Conservation (phyloP, 92 coral and sea anemone genomes). For the Actinernus sp. region DNA sequence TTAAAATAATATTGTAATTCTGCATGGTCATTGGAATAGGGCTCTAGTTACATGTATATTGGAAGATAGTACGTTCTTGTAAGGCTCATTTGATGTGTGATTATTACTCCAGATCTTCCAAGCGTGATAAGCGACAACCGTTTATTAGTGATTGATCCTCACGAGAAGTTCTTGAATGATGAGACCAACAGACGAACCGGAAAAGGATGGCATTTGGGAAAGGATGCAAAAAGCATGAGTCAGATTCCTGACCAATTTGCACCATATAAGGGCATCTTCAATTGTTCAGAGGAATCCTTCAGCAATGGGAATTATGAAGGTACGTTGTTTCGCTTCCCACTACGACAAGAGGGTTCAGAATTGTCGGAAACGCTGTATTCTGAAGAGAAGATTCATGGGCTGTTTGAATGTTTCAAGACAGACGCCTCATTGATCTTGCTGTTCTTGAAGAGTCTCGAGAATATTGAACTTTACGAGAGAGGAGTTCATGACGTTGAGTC, state of each 20-base stretch:
- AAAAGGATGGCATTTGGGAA: constrained; percentile 36
- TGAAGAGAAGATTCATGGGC: constrained; percentile 48
- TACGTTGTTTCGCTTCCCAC: constrained; percentile 85
- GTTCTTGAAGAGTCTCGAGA: constrained; percentile 69
- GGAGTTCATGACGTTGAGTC: constrained; percentile 9
- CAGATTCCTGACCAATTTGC: constrained; percentile 70
- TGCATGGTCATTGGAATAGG: too few species aligned
- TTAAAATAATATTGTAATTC: too few species aligned
- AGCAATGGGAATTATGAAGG: constrained; percentile 50
- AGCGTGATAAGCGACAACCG: constrained; percentile 76
- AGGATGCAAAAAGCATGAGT: constrained; percentile 1
- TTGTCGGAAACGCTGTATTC: constrained; percentile 73
- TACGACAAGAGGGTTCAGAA: constrained; percentile 63
- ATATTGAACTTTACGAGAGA: constrained; percentile 62
- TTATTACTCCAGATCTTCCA: constrained; percentile 77
- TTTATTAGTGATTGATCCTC: constrained; percentile 87
- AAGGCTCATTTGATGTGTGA: too few species aligned
- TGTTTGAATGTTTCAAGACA: constrained; percentile 63
- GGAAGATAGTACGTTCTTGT: too few species aligned
- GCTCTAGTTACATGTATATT: too few species aligned
- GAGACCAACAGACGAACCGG: constrained; percentile 62
- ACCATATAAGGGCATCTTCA: constrained; percentile 72
- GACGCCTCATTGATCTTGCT: constrained; percentile 76
- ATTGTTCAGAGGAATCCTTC: constrained; percentile 38
- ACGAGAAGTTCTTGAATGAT: constrained; percentile 79